Conservation (phyloP, 2,797 vertebrate genomes). For the Rhinichthys osculus region DNA sequence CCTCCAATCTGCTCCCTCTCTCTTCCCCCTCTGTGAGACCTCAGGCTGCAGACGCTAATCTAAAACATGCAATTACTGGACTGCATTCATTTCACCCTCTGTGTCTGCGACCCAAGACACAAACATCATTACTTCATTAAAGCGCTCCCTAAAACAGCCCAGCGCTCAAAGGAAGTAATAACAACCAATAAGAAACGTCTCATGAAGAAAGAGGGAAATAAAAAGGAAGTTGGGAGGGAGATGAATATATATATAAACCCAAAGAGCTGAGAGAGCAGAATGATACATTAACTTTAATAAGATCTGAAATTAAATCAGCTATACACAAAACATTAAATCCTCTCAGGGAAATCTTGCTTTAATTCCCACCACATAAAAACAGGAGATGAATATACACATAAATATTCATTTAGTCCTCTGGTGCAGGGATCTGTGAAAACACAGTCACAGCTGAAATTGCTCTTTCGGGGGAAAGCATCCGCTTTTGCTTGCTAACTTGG, state of each 20-base stretch:
- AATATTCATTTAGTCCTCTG: slow-evolving; percentile 43
- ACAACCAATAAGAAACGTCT: slow-evolving; percentile 46
- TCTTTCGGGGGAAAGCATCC: slow-evolving; percentile 18
- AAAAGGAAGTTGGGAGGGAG: slow-evolving; percentile 15
- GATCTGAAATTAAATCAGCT: slow-evolving; percentile 52
- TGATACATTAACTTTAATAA: slow-evolving; percentile 48
- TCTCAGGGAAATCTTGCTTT: slow-evolving; percentile 27
- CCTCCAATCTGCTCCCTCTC: slow-evolving; percentile 11
- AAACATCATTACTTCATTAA: slow-evolving; percentile 65
- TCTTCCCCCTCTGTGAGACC: slow-evolving; percentile 36
- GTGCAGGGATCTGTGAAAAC: slow-evolving; percentile 22
- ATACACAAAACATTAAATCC: slow-evolving; percentile 44
- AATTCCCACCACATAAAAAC: slow-evolving; percentile 36
- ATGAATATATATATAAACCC: slow-evolving; percentile 14
- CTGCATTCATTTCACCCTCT: slow-evolving; percentile 50
- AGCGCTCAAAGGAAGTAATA: slow-evolving; percentile 35
- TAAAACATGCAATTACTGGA: slow-evolving; percentile 64
- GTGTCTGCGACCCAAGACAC: slow-evolving; percentile 50
- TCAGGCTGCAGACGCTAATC: slow-evolving; percentile 60
- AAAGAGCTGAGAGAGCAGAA: slow-evolving; percentile 38
- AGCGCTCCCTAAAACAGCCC: slow-evolving; percentile 51
- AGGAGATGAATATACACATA: slow-evolving; percentile 41
- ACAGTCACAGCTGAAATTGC: slow-evolving; percentile 17
- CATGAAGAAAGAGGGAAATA: slow-evolving; percentile 27
- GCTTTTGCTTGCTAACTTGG: not conserved